phyloP scores from a whole-genome alignment of 2,888 invertebrate genomes.

The Drosophila rubida region DNA sequence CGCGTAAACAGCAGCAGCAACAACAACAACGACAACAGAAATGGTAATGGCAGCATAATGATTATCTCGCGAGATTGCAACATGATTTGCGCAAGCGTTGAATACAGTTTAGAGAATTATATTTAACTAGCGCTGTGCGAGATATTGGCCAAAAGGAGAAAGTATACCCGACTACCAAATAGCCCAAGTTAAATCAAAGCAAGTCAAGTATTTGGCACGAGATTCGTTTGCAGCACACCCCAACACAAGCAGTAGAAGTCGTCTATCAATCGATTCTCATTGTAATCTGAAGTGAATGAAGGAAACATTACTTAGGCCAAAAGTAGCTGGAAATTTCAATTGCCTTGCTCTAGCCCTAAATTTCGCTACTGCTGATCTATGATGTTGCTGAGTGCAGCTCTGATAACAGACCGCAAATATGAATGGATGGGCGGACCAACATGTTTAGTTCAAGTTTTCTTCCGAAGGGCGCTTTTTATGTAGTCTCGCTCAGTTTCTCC shows the following conservation, averaged over 20 bases:
- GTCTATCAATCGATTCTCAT: too few species aligned
- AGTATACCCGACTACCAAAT: neutral
- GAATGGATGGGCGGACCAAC: too few species aligned
- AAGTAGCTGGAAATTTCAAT: too few species aligned
- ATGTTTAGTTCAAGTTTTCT: neutral
- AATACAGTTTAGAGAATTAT: conserved; percentile 34
- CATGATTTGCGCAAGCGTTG: conserved; percentile 52
- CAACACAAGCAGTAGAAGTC: too few species aligned
- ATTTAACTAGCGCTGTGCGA: conserved; percentile 4
- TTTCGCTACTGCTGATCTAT: too few species aligned
- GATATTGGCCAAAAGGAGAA: neutral
- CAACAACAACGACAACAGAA: neutral
- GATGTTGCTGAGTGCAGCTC: too few species aligned
- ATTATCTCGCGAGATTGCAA: conserved; percentile 47
- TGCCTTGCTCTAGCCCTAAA: too few species aligned
- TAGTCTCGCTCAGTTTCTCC: neutral
- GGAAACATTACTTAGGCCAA: too few species aligned
- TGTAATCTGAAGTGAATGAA: too few species aligned
- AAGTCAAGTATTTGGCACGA: neutral
- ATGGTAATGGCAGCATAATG: conserved; percentile 18
- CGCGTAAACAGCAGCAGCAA: conserved; percentile 30
- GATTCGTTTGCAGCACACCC: neutral
- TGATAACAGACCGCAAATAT: too few species aligned
- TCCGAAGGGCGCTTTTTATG: neutral
- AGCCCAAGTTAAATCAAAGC: neutral